A percentile compares a stretch with the other conserved stretches of the same genome.
phyloP scores from a whole-genome alignment of 2,888 invertebrate genomes.

The Cyrtodaria siliqua region DNA sequence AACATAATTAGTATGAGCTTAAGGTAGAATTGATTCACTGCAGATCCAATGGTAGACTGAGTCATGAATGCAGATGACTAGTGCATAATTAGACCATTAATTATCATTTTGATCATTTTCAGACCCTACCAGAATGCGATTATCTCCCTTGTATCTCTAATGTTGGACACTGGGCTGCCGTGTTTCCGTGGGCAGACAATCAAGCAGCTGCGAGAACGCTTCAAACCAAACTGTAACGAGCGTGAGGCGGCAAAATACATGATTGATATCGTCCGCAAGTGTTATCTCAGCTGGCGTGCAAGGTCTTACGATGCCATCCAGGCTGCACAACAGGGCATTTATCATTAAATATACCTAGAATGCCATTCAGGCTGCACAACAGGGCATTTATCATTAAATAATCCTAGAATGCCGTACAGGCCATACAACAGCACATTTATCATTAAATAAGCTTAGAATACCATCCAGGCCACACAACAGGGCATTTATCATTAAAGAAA shows the following conservation, averaged over 20 bases:
- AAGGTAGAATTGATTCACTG: no score
- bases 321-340: slow-evolving; percentile 94
- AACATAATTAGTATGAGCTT: no score
- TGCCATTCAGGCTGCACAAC: no score
- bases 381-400: no score
- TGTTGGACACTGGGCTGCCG: slow-evolving; percentile 99
- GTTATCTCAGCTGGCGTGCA: slow-evolving; percentile 98
- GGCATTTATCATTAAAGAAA: slow-evolving; percentile 90
- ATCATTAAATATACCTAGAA: slow-evolving; percentile 60
- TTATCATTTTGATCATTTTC: slow-evolving; percentile 59
- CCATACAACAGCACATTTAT: no score
- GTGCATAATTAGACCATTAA: background rate
- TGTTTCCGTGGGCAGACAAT: slow-evolving; percentile 99
- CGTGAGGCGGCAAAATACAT: slow-evolving; percentile 98
- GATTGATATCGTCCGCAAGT: slow-evolving; percentile 96
- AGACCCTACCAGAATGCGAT: slow-evolving; percentile 99
- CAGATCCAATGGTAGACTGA: no score
- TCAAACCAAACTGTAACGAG: slow-evolving; percentile 96
- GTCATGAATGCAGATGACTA: no score
- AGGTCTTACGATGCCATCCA: slow-evolving; percentile 99
- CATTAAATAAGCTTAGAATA: no score
- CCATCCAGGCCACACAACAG: no score
- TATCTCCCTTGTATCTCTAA: slow-evolving; percentile 97
- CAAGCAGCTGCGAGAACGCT: slow-evolving; percentile 94
- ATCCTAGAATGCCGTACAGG: no score